Conservation (phyloP, 2,888 invertebrate species). For the Leptura quadrifasciata region DNA sequence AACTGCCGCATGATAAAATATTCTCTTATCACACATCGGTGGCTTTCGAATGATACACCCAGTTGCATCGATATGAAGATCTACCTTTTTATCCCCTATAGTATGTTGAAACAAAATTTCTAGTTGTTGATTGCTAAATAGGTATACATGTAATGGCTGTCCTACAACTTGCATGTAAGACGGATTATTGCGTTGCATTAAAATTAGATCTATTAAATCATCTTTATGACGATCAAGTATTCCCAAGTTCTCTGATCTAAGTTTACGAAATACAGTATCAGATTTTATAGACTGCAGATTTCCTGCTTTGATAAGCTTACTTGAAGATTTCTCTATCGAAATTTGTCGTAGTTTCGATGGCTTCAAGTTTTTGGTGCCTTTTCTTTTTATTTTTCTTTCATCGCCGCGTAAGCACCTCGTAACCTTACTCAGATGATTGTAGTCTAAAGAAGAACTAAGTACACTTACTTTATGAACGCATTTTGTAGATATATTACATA, state of each 20-base stretch:
- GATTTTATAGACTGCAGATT: slow-evolving; percentile 30
- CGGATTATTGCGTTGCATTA: too few relatives aligned
- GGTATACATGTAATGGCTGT: slow-evolving; percentile 28
- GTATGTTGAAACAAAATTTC: too few relatives aligned
- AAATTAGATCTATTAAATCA: too few relatives aligned
- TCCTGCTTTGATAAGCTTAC: too few relatives aligned
- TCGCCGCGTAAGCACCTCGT: slow-evolving; percentile 27
- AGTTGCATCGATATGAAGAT: too few relatives aligned
- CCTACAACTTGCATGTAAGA: slow-evolving; percentile 31
- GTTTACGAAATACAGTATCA: slow-evolving; percentile 30
- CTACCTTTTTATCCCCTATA: too few relatives aligned
- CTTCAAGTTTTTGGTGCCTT: too few relatives aligned
- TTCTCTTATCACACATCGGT: too few relatives aligned
- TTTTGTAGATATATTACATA: slow-evolving; percentile 11
- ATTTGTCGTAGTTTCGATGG: too few relatives aligned
- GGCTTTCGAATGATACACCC: too few relatives aligned
- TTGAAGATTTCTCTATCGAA: too few relatives aligned
- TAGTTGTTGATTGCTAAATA: slow-evolving; percentile 24
- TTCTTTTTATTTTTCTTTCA: slow-evolving; percentile 29
- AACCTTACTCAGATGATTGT: slow-evolving; percentile 21
- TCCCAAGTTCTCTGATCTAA: slow-evolving; percentile 30
- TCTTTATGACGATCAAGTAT: slow-evolving; percentile 29
- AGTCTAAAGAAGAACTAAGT: slow-evolving; percentile 24
- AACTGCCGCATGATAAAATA: too few relatives aligned
- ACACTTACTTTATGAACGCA: background rate